Base-by-base conservation (phyloP, 2,113 vertebrate species). In the Chaetodon trifascialis region DNA sequence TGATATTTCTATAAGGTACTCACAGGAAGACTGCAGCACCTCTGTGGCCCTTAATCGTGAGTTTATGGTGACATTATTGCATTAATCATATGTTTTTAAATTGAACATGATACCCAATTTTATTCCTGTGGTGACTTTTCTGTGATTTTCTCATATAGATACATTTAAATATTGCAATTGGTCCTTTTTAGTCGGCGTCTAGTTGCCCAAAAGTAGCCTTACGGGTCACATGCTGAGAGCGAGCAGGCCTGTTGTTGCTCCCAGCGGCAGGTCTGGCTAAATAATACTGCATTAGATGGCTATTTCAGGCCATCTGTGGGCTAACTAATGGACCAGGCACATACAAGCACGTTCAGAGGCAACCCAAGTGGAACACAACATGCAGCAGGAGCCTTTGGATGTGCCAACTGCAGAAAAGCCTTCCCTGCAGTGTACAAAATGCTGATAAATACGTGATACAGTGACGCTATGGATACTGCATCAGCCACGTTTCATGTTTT, bases 261-360 rank as follows among this genome's bases (percentile, higher is more conserved):
- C 86, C 72, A 77, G 73, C 78, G 56, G 86, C 84, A 56, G 76
- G 80, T 86, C 92, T 88, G 86, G 75, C 79, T 80, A 80, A 86
- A 87, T 91, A 85, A 93, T 88, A 70, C 88, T 36, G 78, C 89
- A 89, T 90, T 92, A 85, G 79, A 82, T 64, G 81, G 85, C 93
- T 93, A 93, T 92, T 94, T 93, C 82, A 84, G 85, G 89, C 84
- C 92, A 89, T 92, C 92, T 93, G 85, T 63, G 79, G 25, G 67
- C 76, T 74, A 77, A 85, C 78, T 88, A 85, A 91, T 90, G 77
- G 78, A 79, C 88, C 91, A 89, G 91, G 69, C 74, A 25, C 92
- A 91, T 88, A 42, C 69, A 69, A 87, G 84, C 94, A 90, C 85
- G 86, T 75, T 93, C 86, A 79, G 64, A 74, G 75, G 88, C 82